These are phyloP conservation scores for Agapornis canus DNA, from an alignment of 2,797 vertebrate genomes.

Conservation along the genomic window DNA sequence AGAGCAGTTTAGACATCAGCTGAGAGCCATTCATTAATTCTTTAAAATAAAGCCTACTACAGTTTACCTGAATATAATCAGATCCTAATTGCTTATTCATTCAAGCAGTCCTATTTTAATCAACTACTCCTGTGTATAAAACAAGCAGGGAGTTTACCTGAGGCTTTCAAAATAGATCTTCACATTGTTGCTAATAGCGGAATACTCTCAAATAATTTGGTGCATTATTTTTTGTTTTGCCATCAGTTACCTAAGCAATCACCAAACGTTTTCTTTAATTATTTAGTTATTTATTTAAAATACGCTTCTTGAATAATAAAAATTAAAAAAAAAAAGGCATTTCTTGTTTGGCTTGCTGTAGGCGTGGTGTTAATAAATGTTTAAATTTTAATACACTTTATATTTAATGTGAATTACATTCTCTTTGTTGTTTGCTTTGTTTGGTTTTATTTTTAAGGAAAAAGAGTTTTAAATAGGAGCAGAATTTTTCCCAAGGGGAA, in stretches of 20 bases:
- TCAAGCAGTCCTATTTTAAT: slow-evolving; percentile 59
- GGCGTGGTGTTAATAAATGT: not conserved
- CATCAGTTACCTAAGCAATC: not conserved
- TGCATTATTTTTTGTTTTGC: accelerated
- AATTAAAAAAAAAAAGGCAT: accelerated
- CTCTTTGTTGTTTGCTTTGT: too few species aligned
- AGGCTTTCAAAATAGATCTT: slow-evolving; percentile 25
- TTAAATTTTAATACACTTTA: not conserved
- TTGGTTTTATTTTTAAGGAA: not conserved
- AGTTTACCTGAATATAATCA: slow-evolving; percentile 56
- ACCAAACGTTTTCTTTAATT: not conserved
- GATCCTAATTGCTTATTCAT: slow-evolving; percentile 65
- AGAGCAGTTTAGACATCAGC: slow-evolving; percentile 3
- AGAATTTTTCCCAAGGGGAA: not conserved
- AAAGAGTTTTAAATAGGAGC: not conserved
- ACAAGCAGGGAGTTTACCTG: slow-evolving; percentile 57
- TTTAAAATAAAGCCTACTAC: slow-evolving; percentile 37
- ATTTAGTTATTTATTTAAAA: not conserved
- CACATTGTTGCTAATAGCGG: not conserved
- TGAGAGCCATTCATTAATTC: slow-evolving; percentile 29
- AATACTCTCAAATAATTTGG: not conserved
- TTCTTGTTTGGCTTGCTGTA: not conserved
- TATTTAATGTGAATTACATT: not conserved
- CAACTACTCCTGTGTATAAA: slow-evolving; percentile 40
- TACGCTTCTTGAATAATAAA: not conserved